phyloP scores from a whole-genome alignment of 37 sponge, comb jelly and placozoan species.

The Diacarnus erythraeanus region DNA sequence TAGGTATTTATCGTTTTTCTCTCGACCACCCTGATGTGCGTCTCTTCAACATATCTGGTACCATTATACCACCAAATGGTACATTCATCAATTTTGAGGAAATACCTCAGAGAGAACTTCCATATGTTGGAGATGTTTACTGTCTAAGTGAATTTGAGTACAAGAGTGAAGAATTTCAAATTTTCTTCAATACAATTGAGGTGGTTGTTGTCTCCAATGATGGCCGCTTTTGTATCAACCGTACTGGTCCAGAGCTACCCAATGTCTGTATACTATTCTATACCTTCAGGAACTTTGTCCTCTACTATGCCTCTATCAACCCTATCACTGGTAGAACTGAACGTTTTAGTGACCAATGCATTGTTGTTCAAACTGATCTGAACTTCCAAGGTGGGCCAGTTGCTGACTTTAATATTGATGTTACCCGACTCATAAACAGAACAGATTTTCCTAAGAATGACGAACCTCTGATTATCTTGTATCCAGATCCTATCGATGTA shows the following conservation, averaged over 20 bases:
- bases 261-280: not conserved
- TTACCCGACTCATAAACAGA: not conserved
- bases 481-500: not conserved
- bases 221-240: constrained; percentile 8
- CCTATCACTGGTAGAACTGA: not conserved
- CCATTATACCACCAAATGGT: constrained; percentile 20
- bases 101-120: not conserved
- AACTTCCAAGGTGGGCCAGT: not conserved
- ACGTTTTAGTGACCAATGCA: not conserved
- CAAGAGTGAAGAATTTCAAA: not conserved
- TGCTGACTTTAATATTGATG: not conserved
- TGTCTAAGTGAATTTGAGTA: constrained; percentile 33
- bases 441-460: not conserved
- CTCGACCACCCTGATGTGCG: not conserved
- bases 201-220: not conserved
- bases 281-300: not conserved
- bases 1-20: constrained; percentile 9
- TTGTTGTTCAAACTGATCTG: not conserved
- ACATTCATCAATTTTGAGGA: constrained; percentile 10
- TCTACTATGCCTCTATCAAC: not conserved
- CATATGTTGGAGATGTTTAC: not conserved
- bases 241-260: not conserved
- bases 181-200: constrained; percentile 10
- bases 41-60: constrained; percentile 14
- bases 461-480: not conserved